Conservation (phyloP, 2,888 invertebrate genomes). For the Dolichomitus sp. region DNA sequence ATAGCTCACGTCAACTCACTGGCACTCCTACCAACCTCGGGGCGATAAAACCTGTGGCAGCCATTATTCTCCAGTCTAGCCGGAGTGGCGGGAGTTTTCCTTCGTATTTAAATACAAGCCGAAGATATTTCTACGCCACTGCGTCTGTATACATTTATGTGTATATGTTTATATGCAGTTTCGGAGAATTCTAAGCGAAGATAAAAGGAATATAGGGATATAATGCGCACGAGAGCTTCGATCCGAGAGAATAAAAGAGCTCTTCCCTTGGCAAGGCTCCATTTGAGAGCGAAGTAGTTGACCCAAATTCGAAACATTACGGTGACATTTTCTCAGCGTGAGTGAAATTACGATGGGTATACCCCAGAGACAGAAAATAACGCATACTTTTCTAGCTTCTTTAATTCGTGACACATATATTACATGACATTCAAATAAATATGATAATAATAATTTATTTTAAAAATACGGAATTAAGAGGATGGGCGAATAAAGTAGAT, state of each 20-base stretch:
- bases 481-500: not conserved
- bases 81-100: slow-evolving; percentile 2
- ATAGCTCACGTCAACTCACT: not conserved
- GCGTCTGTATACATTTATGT: no score
- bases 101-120: not conserved
- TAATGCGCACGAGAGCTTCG: not conserved
- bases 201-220: not conserved
- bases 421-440: not conserved
- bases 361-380: slow-evolving; percentile 11
- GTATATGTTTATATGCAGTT: not conserved
- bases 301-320: slow-evolving; percentile 46
- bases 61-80: not conserved
- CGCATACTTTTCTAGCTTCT: not conserved
- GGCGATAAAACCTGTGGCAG: not conserved
- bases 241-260: not conserved
- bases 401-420: not conserved
- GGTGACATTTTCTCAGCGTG: slow-evolving; percentile 14
- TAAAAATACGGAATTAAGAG: not conserved
- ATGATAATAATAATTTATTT: not conserved
- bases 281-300: slow-evolving; percentile 37
- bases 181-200: not conserved
- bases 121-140: not conserved
- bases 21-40: not conserved
- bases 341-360: not conserved
- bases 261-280: slow-evolving; percentile 28